Evolutionary conservation across 2,113 vertebrate species (phyloP).

Genomic region (Gadus chalcogrammus): DNA sequence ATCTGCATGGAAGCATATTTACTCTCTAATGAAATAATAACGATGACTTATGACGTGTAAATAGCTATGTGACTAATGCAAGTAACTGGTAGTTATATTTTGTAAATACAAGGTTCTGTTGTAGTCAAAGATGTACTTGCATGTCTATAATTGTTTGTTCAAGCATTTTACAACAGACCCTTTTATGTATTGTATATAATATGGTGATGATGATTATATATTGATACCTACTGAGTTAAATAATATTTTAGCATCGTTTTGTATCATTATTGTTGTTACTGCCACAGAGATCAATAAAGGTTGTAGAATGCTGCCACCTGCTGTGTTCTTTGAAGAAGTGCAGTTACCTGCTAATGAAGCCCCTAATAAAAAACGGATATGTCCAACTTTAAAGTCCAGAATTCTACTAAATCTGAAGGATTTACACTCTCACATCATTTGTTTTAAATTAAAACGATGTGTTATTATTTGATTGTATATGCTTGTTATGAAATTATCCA

Average conservation of each 20-base stretch:
- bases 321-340: constrained; percentile 33
- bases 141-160: constrained; percentile 31
- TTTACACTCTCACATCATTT: no score
- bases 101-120: constrained; percentile 8
- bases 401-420: no score
- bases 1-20: constrained; percentile 8
- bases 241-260: not conserved
- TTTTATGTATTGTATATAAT: constrained; percentile 46
- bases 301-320: constrained; percentile 60
- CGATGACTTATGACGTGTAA: constrained; percentile 21
- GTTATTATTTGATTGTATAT: no score
- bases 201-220: constrained; percentile 14
- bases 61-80: constrained; percentile 34
- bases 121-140: constrained; percentile 23
- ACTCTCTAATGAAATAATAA: constrained; percentile 4
- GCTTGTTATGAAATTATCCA: no score
- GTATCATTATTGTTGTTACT: not conserved
- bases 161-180: constrained; percentile 25
- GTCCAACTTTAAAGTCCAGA: no score
- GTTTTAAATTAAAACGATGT: no score
- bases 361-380: no score
- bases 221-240: constrained; percentile 12
- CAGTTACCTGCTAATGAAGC: not conserved
- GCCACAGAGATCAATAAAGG: not conserved
- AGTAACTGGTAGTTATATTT: constrained; percentile 18